phyloP scores from a whole-genome alignment of 1,140 invertebrate species.

The Helicoverpa zea region DNA sequence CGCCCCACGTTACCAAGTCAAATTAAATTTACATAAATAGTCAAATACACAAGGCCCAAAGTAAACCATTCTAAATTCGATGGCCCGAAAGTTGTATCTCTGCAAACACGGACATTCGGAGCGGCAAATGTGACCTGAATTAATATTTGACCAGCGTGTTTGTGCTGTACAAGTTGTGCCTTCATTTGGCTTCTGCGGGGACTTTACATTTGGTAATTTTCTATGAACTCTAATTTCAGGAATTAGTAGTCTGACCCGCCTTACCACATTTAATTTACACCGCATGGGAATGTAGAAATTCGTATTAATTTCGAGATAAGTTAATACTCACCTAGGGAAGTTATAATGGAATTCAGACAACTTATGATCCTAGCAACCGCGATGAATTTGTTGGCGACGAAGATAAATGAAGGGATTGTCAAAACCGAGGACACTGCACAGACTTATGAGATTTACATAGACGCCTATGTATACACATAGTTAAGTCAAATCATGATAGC shows the following conservation, averaged over 20 bases:
- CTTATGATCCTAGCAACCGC: constrained; percentile 44
- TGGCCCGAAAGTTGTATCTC: constrained; percentile 81
- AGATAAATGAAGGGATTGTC: constrained; percentile 39
- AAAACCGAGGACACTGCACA: constrained; percentile 13
- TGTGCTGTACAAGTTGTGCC: constrained; percentile 65
- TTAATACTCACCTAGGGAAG: constrained; percentile 47
- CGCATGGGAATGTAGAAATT: constrained; percentile 27
- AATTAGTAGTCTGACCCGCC: constrained; percentile 67
- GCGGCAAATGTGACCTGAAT: constrained; percentile 81
- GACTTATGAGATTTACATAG: constrained; percentile 10
- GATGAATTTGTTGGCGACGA: constrained; percentile 32
- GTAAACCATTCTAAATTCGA: constrained; percentile 82
- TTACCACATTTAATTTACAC: constrained; percentile 63
- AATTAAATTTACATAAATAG: constrained; percentile 82
- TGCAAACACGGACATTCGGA: constrained; percentile 76
- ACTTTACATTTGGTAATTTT: constrained; percentile 69
- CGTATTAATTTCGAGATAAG: constrained; percentile 39
- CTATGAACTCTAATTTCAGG: constrained; percentile 68
- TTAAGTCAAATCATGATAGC: too few relatives aligned
- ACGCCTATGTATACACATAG: background rate
- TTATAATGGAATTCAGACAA: constrained; percentile 45
- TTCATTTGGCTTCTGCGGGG: constrained; percentile 64
- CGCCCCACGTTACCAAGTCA: constrained; percentile 65
- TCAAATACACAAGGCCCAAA: constrained; percentile 76
- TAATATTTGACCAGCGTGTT: constrained; percentile 79